Conservation (phyloP, 2,797 vertebrate genomes). For the Vultur gryphus region DNA sequence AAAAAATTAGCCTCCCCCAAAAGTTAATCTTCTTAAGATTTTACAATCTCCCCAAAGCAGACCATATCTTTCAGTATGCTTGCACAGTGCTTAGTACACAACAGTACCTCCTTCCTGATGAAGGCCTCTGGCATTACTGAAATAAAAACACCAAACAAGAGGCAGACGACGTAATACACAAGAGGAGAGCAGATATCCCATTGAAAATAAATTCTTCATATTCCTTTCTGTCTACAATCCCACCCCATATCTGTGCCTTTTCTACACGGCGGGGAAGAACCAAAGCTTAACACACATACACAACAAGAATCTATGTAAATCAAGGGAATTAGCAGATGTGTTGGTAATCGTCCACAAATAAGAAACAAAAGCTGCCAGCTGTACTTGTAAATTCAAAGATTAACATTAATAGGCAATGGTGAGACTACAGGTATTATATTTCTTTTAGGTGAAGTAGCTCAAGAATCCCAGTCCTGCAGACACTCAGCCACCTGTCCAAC, state of each 20-base stretch:
- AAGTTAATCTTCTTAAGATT: not conserved
- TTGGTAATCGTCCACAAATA: conserved; percentile 1
- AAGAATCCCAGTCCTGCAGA: not conserved
- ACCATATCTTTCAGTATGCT: not conserved
- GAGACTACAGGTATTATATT: not conserved
- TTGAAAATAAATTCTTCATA: not conserved
- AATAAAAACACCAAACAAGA: not conserved
- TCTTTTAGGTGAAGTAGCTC: not conserved
- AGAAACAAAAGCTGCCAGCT: not conserved
- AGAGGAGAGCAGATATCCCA: not conserved
- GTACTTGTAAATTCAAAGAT: conserved; percentile 1
- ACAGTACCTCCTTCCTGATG: not conserved
- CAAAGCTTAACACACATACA: not conserved
- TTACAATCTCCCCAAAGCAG: not conserved
- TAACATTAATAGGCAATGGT: not conserved
- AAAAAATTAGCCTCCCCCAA: not conserved
- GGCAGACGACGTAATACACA: not conserved
- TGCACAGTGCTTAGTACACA: not conserved
- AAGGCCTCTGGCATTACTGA: not conserved
- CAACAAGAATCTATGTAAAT: not conserved
- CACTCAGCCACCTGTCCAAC: not conserved
- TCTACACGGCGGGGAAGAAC: not conserved
- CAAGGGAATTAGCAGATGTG: not conserved
- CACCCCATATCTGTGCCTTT: not conserved
- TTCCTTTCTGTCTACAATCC: not conserved